Evolutionary conservation across 2,888 invertebrate species (phyloP).

Genomic region (Synergus japonicus): DNA sequence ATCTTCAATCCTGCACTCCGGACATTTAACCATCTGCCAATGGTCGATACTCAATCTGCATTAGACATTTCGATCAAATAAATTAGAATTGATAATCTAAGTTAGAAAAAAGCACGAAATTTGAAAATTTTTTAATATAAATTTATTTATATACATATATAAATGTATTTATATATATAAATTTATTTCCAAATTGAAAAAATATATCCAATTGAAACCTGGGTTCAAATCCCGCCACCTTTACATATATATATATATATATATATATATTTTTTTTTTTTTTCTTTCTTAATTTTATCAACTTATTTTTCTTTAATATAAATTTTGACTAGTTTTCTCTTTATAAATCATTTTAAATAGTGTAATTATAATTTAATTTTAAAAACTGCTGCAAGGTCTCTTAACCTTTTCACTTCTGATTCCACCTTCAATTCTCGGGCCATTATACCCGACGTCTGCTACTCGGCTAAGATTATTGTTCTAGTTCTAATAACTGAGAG

Average conservation of each 20-base stretch:
- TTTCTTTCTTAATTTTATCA: not conserved
- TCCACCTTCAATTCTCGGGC: conserved; percentile 45
- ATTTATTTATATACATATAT: too few relatives aligned
- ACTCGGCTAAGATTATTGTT: conserved; percentile 59
- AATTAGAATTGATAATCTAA: not conserved
- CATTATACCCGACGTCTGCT: conserved; percentile 55
- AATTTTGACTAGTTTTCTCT: not conserved
- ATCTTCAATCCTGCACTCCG: conserved; percentile 9
- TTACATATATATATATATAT: not conserved
- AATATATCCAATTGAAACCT: not conserved
- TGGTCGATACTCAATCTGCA: not conserved
- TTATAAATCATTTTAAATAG: not conserved
- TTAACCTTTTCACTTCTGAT: conserved; percentile 42
- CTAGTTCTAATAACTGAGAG: conserved; percentile 65
- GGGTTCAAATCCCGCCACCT: not conserved
- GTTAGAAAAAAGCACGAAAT: too few relatives aligned
- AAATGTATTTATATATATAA: too few relatives aligned
- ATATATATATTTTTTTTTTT: too few relatives aligned
- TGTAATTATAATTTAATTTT: conserved; percentile 1
- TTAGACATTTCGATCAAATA: not conserved
- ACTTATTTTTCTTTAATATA: not conserved
- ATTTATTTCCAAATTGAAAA: too few relatives aligned
- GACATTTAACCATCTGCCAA: conserved; percentile 14
- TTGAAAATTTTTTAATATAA: too few relatives aligned
- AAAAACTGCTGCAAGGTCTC: conserved; percentile 36